Conservation (phyloP, 2,113 vertebrate genomes). For the Gasterosteus aculeatus region DNA sequence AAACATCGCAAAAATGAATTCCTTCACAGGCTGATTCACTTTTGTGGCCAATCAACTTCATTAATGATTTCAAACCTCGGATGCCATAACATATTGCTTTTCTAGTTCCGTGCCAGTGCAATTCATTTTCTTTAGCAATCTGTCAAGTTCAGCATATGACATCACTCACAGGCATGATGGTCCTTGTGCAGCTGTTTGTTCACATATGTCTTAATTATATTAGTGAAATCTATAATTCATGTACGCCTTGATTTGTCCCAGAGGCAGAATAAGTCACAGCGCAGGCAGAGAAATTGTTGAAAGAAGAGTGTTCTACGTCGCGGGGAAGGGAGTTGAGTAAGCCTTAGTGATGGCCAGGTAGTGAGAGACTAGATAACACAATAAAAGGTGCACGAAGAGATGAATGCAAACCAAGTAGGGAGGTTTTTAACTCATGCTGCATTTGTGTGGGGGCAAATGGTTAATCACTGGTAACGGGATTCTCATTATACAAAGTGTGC, state of each 20-base stretch:
- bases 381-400: conserved; percentile 29
- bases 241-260: conserved; percentile 40
- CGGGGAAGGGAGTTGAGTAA: background rate
- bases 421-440: conserved; percentile 41
- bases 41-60: conserved; percentile 15
- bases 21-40: conserved; percentile 30
- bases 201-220: conserved; percentile 35
- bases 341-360: conserved; percentile 21
- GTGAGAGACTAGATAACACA: conserved; percentile 41
- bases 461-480: conserved; percentile 91
- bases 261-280: conserved; percentile 52
- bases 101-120: conserved; percentile 53
- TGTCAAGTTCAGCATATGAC: conserved; percentile 26
- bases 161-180: conserved; percentile 38
- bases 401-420: conserved; percentile 43
- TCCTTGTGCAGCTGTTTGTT: conserved; percentile 41
- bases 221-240: conserved; percentile 41
- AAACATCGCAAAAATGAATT: conserved; percentile 38
- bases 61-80: conserved; percentile 21
- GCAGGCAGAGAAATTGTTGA: conserved; percentile 47
- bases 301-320: conserved; percentile 20
- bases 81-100: conserved; percentile 69
- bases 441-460: background rate
- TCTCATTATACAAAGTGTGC: conserved; percentile 93
- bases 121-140: conserved; percentile 35